Percentiles rank a stretch among this genome's conserved stretches.
Evolutionary conservation across 2,888 invertebrate genomes (phyloP).

Genomic region (Chymomyza caudatula): DNA sequence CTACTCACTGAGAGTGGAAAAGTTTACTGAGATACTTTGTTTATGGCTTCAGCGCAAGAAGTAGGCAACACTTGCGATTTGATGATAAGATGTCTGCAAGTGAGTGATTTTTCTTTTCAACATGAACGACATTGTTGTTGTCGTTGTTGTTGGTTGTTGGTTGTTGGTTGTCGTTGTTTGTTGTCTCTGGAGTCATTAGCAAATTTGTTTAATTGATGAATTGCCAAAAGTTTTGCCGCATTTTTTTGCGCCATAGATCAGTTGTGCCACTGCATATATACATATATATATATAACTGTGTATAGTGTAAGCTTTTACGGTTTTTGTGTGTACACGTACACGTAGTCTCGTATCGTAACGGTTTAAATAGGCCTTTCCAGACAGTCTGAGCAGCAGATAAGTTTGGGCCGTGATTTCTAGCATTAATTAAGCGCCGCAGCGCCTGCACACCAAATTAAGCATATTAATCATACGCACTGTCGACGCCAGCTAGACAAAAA

Average conservation of each 20-base stretch:
- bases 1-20: constrained; percentile 3
- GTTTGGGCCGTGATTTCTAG: constrained; percentile 16
- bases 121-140: neutral
- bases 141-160: constrained; percentile 1
- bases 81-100: neutral
- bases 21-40: constrained; percentile 7
- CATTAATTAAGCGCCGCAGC: constrained; percentile 17
- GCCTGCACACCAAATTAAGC: constrained; percentile 32
- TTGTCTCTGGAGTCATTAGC: constrained; percentile 35
- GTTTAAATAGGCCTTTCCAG: neutral
- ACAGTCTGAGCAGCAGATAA: constrained; percentile 15
- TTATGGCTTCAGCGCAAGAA: constrained; percentile 6
- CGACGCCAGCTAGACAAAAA: constrained; percentile 1
- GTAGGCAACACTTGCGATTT: constrained; percentile 7
- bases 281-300: neutral
- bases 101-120: neutral
- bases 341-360: neutral
- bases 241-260: neutral
- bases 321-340: neutral
- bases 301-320: neutral
- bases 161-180: constrained; percentile 9
- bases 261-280: neutral
- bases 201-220: constrained; percentile 48
- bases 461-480: constrained; percentile 67
- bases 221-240: constrained; percentile 21